phyloP scores from a whole-genome alignment of 2,888 invertebrate species.

The Nipponacmea schrenckii region DNA sequence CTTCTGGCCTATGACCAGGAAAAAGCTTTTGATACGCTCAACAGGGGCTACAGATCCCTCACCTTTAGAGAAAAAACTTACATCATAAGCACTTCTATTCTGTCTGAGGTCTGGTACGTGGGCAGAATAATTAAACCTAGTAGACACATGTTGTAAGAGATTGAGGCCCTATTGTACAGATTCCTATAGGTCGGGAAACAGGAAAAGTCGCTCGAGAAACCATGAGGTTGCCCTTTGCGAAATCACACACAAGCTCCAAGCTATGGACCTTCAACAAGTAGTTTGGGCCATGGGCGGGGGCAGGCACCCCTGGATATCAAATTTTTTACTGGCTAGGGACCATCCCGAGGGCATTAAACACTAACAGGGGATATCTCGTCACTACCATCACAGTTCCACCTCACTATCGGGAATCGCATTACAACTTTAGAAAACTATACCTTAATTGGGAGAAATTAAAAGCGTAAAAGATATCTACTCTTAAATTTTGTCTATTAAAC shows the following conservation, averaged over 20 bases:
- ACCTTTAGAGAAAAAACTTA: neutral
- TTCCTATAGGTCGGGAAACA: neutral
- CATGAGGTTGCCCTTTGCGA: neutral
- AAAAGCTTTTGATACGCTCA: neutral
- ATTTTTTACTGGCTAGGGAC: too few relatives aligned
- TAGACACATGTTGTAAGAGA: neutral
- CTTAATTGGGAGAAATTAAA: too few relatives aligned
- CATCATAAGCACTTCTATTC: neutral
- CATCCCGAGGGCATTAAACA: too few relatives aligned
- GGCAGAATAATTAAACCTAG: too few relatives aligned
- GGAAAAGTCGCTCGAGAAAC: neutral
- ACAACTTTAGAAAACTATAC: too few relatives aligned
- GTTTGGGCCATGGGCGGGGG: too few relatives aligned
- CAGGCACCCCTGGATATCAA: too few relatives aligned
- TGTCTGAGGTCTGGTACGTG: neutral
- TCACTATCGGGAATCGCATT: too few relatives aligned
- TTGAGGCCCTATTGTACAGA: neutral
- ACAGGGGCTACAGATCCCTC: neutral
- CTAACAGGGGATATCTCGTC: too few relatives aligned
- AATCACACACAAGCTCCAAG: neutral
- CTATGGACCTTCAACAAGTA: neutral
- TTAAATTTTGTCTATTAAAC: too few relatives aligned
- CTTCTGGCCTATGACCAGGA: neutral
- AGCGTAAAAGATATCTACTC: too few relatives aligned
- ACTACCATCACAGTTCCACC: too few relatives aligned